These are phyloP conservation scores for Typhlichthys subterraneus DNA, from an alignment of 2,797 vertebrate species.

Conservation along the genomic window DNA sequence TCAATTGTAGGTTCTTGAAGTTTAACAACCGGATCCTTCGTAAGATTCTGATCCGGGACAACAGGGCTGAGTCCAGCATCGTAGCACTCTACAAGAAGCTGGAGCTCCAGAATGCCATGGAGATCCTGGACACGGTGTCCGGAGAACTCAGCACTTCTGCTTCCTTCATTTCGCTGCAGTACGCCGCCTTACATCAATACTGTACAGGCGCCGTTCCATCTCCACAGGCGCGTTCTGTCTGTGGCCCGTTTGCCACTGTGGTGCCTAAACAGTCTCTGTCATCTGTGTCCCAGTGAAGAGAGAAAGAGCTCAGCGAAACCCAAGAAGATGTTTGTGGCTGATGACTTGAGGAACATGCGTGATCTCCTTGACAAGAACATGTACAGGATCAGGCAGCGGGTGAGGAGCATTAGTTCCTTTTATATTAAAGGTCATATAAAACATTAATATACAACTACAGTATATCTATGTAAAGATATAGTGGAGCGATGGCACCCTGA, in stretches of 20 bases:
- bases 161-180: constrained; percentile 85
- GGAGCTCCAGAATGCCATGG: constrained; percentile 94
- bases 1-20: constrained; percentile 86
- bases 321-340: constrained; percentile 78
- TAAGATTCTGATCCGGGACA: constrained; percentile 90
- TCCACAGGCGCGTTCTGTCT: not conserved
- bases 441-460: too few species aligned
- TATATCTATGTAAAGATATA: too few species aligned
- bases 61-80: constrained; percentile 91
- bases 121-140: constrained; percentile 88
- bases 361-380: constrained; percentile 95
- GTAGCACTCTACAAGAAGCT: constrained; percentile 95
- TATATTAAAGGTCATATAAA: too few species aligned
- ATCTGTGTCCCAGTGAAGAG: constrained; percentile 73
- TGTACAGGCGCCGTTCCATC: not conserved
- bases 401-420: constrained; percentile 64
- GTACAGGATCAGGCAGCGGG: constrained; percentile 93
- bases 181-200: constrained; percentile 36
- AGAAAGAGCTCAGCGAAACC: constrained; percentile 73
- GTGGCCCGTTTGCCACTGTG: not conserved
- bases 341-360: constrained; percentile 88
- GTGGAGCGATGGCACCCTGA: too few species aligned
- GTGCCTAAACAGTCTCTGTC: constrained; percentile 11
- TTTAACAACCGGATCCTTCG: constrained; percentile 90
- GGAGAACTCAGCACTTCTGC: constrained; percentile 87